Evolutionary conservation across 2,888 invertebrate genomes (phyloP).

Genomic region (Zootermopsis nevadensis): DNA sequence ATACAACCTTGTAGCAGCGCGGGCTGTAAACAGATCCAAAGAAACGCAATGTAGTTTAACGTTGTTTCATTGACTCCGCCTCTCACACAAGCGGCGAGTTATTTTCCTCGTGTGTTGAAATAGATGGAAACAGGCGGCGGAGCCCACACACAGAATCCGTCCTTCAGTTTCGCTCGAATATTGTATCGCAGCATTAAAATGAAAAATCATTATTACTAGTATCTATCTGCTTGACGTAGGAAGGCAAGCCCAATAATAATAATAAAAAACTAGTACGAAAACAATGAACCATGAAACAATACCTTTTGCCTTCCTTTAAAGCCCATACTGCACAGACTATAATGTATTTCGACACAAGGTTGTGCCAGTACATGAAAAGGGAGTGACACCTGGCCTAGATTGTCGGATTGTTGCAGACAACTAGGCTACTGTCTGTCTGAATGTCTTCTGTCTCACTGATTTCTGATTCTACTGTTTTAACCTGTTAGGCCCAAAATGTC

Average conservation of each 20-base stretch:
- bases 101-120: too few species aligned
- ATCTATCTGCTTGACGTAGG: not conserved
- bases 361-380: not conserved
- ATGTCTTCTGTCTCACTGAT: too few species aligned
- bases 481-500: too few species aligned
- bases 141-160: not conserved
- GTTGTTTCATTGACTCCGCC: too few species aligned
- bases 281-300: not conserved
- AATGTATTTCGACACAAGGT: conserved; percentile 21
- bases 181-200: not conserved
- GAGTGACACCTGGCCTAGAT: not conserved
- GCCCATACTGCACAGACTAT: not conserved
- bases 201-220: not conserved
- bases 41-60: too few species aligned
- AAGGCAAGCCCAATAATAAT: not conserved
- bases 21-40: too few species aligned
- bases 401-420: not conserved
- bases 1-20: too few species aligned
- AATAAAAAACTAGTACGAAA: not conserved
- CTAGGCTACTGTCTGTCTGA: not conserved
- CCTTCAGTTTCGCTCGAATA: not conserved
- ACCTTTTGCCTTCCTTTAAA: conserved; percentile 1
- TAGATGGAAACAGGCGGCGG: not conserved
- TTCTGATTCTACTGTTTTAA: too few species aligned
- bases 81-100: too few species aligned